A percentile compares a stretch with the other conserved stretches of the same genome.
Evolutionary conservation across 23 tunicate species (phyloP).

Genomic region (Clavelina lepadiformis): DNA sequence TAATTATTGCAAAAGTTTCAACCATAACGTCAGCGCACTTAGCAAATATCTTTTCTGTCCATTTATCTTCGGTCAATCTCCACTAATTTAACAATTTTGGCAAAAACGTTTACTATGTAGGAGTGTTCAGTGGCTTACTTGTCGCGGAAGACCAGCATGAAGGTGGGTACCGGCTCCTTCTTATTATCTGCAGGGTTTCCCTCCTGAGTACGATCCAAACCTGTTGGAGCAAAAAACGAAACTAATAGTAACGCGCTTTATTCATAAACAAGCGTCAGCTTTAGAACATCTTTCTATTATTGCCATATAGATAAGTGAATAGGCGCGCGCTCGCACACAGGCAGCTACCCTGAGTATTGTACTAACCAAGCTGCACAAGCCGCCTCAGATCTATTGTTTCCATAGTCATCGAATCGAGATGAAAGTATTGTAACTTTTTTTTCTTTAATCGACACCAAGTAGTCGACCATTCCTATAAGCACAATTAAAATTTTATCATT

Average conservation of each 20-base stretch:
- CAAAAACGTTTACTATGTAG: not conserved
- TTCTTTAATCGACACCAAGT: conserved; percentile 76
- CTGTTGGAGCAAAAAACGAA: conserved; percentile 20
- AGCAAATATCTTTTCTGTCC: no score
- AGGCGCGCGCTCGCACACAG: not conserved
- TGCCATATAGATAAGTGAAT: not conserved
- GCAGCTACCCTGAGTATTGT: no score
- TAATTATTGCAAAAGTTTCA: no score
- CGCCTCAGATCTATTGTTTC: conserved; percentile 62
- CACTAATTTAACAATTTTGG: not conserved
- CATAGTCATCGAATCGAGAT: conserved; percentile 60
- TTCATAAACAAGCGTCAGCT: not conserved
- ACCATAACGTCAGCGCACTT: no score
- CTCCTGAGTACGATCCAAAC: conserved; percentile 72
- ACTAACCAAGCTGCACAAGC: conserved; percentile 73
- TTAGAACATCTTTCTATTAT: not conserved
- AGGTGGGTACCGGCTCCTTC: conserved; percentile 45
- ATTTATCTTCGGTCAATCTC: no score
- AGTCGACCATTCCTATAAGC: conserved; percentile 45
- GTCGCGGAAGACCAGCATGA: conserved; percentile 76
- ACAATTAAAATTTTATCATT: conserved; percentile 5
- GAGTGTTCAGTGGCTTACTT: conserved; percentile 43
- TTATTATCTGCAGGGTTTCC: not conserved
- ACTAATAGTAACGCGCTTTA: not conserved
- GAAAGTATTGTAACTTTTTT: conserved; percentile 54